Evolutionary conservation across 2,113 vertebrate species (phyloP), one percentile per base, ranked within the genome.

Genomic region (Engystomops pustulosus): DNA sequence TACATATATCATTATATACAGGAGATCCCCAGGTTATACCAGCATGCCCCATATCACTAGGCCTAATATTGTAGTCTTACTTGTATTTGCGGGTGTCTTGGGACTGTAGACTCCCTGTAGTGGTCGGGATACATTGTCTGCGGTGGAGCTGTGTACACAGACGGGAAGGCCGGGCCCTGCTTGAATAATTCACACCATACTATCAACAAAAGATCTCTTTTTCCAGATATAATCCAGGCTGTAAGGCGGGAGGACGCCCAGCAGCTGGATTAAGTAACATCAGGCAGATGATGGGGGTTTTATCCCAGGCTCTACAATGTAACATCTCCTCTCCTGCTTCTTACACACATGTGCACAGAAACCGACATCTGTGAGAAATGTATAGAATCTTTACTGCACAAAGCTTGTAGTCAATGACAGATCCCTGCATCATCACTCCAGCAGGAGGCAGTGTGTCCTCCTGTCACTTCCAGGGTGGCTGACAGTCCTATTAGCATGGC

Each of bases 151-250:
- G 6, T 34, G 6, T 17, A 34, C 8, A 41, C 4, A 67, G 62
- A 41, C 27, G 62, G 62, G 30, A 25, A 12, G 30, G 65, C 67
- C n/a, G 41, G n/a, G n/a, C 79, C 27, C 79, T 23, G 45, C 49
- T 34, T 82, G 68, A 82, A 82, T 82, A 45, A 82, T 82, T 82
- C 53, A 82, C 68, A 72, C 47, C 44, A 82, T 72, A 82, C 51
- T 82, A 72, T 82, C 80, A 82, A 82, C 80, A 72, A 82, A 72
- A 74, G 80, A 72, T 72, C 68, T 82, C 32, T 49, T 60, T 82
- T 75, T 74, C 71, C 68, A 47, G 4, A 60, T 82, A 72, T 72
- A 72, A 82, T 58, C 80, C 68, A 3, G 34, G 23, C 68, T 72
- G 49, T 72, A 72, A 38, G 17, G 36, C 80, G 20, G 68, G 38